Evolutionary conservation across 2,113 vertebrate genomes (phyloP), one percentile per base, ranked within the genome.

Genomic region (Hippocampus zosterae): DNA sequence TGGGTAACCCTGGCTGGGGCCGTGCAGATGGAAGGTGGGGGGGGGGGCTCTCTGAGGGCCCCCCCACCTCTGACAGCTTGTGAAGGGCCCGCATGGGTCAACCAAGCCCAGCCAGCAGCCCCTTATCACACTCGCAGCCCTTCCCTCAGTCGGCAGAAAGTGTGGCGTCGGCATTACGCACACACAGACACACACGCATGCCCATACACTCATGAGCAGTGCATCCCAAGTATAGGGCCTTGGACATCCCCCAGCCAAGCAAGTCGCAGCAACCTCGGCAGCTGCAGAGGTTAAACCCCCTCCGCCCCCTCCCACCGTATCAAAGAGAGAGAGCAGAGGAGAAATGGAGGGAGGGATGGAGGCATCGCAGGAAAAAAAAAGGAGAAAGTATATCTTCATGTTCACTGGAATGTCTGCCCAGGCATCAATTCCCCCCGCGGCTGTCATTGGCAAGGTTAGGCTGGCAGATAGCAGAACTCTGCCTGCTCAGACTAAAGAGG

Each of bases 201-300:
- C 56, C 67, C 61, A 75, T 63, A 69, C 68, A 78, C 82, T 66
- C 81, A 80, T 76, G 82, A 82, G 87, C 78, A 75, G 84, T 78
- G 90, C 89, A 93, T 90, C 91, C 90, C 86, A 92, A 93, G 79
- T 90, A 91, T 90, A 91, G 88, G 84, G 86, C 82, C 85, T 87
- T 85, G 84, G 84, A 90, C 85, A 87, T 85, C 80, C 84, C 82
- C 82, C 83, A 87, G 81, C 79, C 77, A 88, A 88, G 81, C 86
- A 78, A 86, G 80, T 82, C 74, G 65, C 79, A 88, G 86, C 84
- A 88, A 88, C 85, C 84, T 83, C 82, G 90, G 90, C 90, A 91
- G 91, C 92, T 92, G 91, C 88, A 93, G 90, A 92, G 88, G 91
- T 91, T 91, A 91, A 91, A 91, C 85, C 89, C 90, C 88, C 90